Conservation (phyloP, 1,140 invertebrate species). For the Philotrypesis tridentata region DNA sequence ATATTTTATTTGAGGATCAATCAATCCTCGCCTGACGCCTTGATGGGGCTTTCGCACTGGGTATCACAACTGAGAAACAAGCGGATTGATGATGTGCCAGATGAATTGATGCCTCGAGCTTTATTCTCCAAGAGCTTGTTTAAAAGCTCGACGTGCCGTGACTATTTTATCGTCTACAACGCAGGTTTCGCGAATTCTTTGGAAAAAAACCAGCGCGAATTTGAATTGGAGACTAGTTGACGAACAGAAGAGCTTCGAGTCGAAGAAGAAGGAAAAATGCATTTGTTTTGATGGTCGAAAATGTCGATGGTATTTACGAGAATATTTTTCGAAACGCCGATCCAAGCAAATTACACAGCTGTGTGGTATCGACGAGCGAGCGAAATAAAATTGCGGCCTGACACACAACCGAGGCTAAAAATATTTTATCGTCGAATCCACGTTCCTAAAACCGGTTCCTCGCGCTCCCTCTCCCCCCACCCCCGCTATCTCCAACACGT, state of each 20-base stretch:
- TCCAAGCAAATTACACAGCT: background rate
- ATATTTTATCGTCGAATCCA: constrained; percentile 56
- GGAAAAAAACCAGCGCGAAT: background rate
- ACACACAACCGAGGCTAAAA: constrained; percentile 37
- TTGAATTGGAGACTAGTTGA: background rate
- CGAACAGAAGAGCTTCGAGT: background rate
- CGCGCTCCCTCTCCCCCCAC: background rate
- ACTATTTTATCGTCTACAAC: too few species aligned
- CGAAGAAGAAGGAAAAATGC: background rate
- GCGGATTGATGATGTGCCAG: background rate
- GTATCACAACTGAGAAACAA: constrained; percentile 2
- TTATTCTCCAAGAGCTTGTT: background rate
- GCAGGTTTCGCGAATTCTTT: too few species aligned
- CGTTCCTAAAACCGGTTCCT: constrained; percentile 47
- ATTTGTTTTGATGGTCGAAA: background rate
- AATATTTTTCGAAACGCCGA: background rate
- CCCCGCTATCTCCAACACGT: background rate
- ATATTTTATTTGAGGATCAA: constrained; percentile 48
- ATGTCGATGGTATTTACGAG: background rate
- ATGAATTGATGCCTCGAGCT: background rate
- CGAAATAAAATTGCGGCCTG: constrained; percentile 18
- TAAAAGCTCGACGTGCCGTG: background rate
- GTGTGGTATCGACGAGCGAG: constrained; percentile 7
- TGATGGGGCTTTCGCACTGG: constrained; percentile 40
- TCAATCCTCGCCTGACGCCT: constrained; percentile 14